Evolutionary conservation across 2,113 vertebrate genomes (phyloP).

Genomic region (Platycercus adscitus): DNA sequence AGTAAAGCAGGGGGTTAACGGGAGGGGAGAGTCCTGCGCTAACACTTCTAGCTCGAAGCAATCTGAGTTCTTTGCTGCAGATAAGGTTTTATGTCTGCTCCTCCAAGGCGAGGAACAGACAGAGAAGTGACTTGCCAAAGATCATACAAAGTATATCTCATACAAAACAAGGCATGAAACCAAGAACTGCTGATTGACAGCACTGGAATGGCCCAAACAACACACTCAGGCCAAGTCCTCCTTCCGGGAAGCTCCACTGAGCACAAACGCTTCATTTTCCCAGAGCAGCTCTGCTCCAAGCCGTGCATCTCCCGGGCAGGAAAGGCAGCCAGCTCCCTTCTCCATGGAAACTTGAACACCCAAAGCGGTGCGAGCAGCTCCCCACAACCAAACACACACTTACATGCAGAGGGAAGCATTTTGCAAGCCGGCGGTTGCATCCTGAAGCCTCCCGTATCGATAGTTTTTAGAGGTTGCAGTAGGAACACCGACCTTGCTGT

Average conservation of each 20-base stretch:
- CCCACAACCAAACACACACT: not conserved
- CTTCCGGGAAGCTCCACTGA: not conserved
- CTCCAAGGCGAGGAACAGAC: not conserved
- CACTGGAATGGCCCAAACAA: not conserved
- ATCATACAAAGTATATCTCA: not conserved
- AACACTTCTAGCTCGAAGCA: not conserved
- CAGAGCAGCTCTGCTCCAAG: slow-evolving; percentile 5
- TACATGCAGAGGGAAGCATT: not conserved
- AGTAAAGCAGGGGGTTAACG: not conserved
- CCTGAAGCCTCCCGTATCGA: not conserved
- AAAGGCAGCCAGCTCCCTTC: not conserved
- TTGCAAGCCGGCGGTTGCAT: not conserved
- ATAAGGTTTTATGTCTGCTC: not conserved
- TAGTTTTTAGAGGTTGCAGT: not conserved
- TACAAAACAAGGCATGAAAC: not conserved
- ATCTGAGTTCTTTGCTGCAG: not conserved
- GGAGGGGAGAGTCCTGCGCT: not conserved
- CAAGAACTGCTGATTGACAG: not conserved
- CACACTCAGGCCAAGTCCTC: not conserved
- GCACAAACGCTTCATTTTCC: not conserved
- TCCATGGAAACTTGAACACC: slow-evolving; percentile 22
- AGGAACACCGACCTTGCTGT: not conserved
- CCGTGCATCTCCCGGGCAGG: not conserved
- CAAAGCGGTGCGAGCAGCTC: not conserved
- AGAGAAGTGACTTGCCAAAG: not conserved